Evolutionary conservation across 64 coral and sea anemone species (phyloP).

Genomic region (Actinia tenebrosa): DNA sequence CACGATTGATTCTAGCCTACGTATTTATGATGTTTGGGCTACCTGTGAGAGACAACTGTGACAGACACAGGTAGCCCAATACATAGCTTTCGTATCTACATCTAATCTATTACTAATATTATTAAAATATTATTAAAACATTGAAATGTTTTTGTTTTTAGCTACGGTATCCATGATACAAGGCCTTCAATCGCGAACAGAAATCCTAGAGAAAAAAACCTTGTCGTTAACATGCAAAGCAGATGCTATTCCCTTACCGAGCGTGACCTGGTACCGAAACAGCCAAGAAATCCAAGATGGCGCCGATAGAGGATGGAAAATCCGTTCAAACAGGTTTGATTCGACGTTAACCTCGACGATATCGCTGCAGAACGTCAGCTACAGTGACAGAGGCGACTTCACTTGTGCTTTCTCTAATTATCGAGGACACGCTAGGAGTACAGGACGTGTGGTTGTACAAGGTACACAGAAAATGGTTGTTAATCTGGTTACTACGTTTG

Average conservation of each 20-base stretch:
- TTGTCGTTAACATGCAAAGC: not conserved
- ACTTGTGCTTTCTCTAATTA: conserved; percentile 25
- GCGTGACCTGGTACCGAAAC: conserved; percentile 8
- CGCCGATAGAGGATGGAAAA: not conserved
- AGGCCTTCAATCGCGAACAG: not conserved
- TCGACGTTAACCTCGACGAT: not conserved
- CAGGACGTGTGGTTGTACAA: conserved; percentile 3
- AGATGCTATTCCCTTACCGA: conserved; percentile 28
- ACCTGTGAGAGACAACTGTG: too few relatives aligned
- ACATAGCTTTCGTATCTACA: too few relatives aligned
- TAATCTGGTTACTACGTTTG: not conserved
- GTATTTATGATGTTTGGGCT: too few relatives aligned
- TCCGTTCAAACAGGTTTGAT: not conserved
- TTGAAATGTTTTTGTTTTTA: not conserved
- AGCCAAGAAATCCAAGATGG: not conserved
- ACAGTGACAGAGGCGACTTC: conserved; percentile 1
- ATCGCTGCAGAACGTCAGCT: not conserved
- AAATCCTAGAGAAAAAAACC: not conserved
- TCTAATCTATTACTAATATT: too few relatives aligned
- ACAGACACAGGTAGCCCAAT: too few relatives aligned
- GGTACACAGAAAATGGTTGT: not conserved
- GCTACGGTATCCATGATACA: not conserved
- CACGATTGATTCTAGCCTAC: too few relatives aligned
- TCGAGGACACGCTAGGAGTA: not conserved
- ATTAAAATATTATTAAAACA: not conserved